Base-by-base conservation (phyloP, 1,140 invertebrate species). In the Cydia strobilella region DNA sequence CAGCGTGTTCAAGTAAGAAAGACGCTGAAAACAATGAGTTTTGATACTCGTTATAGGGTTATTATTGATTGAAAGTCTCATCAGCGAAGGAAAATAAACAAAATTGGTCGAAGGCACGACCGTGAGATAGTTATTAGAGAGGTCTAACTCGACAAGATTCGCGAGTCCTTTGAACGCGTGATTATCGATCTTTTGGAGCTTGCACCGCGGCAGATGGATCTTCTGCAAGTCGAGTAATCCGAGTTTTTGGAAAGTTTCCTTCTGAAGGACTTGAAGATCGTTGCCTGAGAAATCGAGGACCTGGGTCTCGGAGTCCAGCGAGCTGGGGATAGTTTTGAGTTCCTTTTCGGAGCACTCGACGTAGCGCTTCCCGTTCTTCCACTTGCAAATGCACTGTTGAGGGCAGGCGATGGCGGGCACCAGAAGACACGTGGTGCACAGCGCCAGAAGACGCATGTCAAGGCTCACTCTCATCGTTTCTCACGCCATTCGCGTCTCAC, bases 281-380 rank as follows among this genome's bases (percentile, higher is more conserved):
- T 98, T 98, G 18, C 95, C 95, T 10, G 96, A 95, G 76, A 98
- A 96, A 83, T 98, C 97, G 31, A 98, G 90, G 6, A 98, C 97
- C 93, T 98, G 97, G 0, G 97, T 98, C 80, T 96, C 97, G n/a
- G 96, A 95, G 81, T 97, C 96, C 80, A 98, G 96, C 31, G 96
- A 96, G 77, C 95, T 94, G 1, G 98, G 98, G 59, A 97, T 95
- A 5, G 94, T 93, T 51, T 95, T 94, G n/a, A 97, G 91, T 42
- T 95, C 94, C 86, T 96, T 95, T 63, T 96, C 95, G 12, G 95
- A 94, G 90, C 97, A 98, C 86, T 98, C 97, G 3, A 98, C 97
- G 76, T 96, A 97, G 84, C 97, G 96, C 87, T 98, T 98, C 1
- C 97, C 97, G 83, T 96, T 95, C 88, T 98, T 98, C 97, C 97